phyloP scores from a whole-genome alignment of 2,797 vertebrate species.

The Pristis pectinata region DNA sequence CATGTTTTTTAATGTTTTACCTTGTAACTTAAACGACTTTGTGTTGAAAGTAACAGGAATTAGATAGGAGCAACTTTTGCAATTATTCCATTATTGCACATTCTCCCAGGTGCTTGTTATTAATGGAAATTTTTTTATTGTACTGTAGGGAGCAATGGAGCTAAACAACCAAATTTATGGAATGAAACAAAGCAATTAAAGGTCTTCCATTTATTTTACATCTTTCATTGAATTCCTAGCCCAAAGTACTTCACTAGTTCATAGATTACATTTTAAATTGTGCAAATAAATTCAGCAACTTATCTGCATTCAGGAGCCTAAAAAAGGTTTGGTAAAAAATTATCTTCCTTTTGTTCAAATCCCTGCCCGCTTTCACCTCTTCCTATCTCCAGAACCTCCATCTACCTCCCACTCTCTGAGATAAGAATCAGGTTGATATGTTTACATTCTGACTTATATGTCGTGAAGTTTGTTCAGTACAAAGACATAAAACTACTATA shows the following conservation, averaged over 20 bases:
- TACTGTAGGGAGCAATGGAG: neutral
- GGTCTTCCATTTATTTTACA: neutral
- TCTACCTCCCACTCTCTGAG: neutral
- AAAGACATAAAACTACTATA: too few species aligned
- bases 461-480: too few species aligned
- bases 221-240: neutral
- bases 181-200: neutral
- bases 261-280: neutral
- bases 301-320: too few species aligned
- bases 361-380: neutral
- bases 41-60: neutral
- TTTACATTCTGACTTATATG: too few species aligned
- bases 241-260: neutral
- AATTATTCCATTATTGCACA: neutral
- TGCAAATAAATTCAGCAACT: neutral
- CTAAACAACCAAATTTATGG: neutral
- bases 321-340: neutral
- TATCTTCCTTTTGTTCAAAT: neutral
- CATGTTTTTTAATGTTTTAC: neutral
- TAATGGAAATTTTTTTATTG: neutral
- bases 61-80: neutral
- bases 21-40: neutral
- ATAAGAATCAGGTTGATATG: too few species aligned
- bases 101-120: neutral
- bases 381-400: neutral